Conservation (phyloP, 2,113 vertebrate species). For the Garra rufa region DNA sequence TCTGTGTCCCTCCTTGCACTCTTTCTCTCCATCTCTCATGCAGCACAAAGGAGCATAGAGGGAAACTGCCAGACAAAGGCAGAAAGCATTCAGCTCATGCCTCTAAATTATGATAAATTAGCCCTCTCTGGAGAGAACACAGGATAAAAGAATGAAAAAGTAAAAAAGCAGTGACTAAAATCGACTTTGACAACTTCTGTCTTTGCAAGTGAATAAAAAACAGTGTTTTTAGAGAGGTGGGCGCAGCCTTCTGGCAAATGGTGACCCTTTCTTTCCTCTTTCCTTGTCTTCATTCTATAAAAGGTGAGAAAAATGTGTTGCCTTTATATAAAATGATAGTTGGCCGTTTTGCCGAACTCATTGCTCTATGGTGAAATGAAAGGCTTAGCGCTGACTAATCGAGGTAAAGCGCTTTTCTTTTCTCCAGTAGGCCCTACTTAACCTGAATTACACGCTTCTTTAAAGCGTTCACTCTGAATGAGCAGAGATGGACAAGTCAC, state of each 20-base stretch:
- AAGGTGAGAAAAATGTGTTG: conserved; percentile 24
- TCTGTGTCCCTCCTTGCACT: background rate
- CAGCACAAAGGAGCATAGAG: conserved; percentile 46
- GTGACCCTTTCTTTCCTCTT: background rate
- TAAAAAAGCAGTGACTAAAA: conserved; percentile 62
- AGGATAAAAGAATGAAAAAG: conserved; percentile 53
- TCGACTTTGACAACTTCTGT: conserved; percentile 58
- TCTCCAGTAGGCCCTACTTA: conserved; percentile 34
- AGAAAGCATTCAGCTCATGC: conserved; percentile 60
- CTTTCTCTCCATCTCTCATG: background rate
- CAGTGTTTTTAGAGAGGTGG: conserved; percentile 53
- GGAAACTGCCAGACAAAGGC: conserved; percentile 59
- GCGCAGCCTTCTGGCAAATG: conserved; percentile 52
- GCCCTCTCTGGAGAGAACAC: conserved; percentile 58
- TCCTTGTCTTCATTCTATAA: conserved; percentile 4
- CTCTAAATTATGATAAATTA: conserved; percentile 65
- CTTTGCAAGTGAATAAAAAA: conserved; percentile 39
- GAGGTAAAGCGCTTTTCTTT: conserved; percentile 25
- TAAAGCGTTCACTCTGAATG: conserved; percentile 24
- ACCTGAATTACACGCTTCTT: conserved; percentile 36
- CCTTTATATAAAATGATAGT: conserved; percentile 27
- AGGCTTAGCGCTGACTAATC: conserved; percentile 24
- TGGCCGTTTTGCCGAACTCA: conserved; percentile 3
- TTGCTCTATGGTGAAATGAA: conserved; percentile 11
- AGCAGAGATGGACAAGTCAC: background rate